These are phyloP conservation scores for Porphyrio hochstetteri DNA, from an alignment of 2,113 vertebrate species.

Conservation along the genomic window DNA sequence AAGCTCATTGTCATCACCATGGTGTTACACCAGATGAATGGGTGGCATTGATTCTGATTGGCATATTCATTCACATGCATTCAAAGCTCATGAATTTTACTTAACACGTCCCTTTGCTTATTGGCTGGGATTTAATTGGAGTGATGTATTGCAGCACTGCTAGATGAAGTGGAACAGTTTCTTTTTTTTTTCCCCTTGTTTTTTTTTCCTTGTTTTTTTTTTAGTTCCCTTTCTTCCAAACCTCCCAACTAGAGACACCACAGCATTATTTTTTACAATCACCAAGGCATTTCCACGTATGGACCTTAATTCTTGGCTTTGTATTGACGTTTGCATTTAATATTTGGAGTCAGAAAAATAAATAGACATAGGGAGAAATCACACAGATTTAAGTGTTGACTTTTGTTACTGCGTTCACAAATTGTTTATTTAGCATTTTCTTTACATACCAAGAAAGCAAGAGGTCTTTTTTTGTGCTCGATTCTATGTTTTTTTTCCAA, in stretches of 20 bases:
- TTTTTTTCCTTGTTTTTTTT: background rate
- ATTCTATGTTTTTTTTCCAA: background rate
- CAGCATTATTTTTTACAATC: conserved; percentile 50
- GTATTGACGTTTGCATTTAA: conserved; percentile 58
- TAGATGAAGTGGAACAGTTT: conserved; percentile 79
- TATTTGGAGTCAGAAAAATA: conserved; percentile 59
- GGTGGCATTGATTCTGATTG: conserved; percentile 78
- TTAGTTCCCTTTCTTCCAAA: conserved; percentile 43
- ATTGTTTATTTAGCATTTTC: conserved; percentile 36
- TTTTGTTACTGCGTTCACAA: conserved; percentile 21
- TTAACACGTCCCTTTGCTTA: conserved; percentile 76
- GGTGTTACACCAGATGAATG: conserved; percentile 75
- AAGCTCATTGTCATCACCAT: conserved; percentile 80
- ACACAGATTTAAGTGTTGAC: conserved; percentile 55
- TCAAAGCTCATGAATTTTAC: conserved; percentile 79
- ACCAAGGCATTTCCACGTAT: conserved; percentile 45
- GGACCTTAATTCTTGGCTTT: conserved; percentile 64
- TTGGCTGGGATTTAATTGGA: conserved; percentile 79
- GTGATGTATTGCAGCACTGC: conserved; percentile 75
- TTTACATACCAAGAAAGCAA: conserved; percentile 30
- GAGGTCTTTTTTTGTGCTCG: background rate
- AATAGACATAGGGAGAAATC: conserved; percentile 57
- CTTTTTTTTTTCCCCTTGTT: background rate
- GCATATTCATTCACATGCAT: conserved; percentile 78
- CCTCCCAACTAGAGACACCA: conserved; percentile 65